Evolutionary conservation across 2,888 invertebrate genomes (phyloP), one percentile per base, ranked within the genome.

Genomic region (Dermolepida albohirtum): DNA sequence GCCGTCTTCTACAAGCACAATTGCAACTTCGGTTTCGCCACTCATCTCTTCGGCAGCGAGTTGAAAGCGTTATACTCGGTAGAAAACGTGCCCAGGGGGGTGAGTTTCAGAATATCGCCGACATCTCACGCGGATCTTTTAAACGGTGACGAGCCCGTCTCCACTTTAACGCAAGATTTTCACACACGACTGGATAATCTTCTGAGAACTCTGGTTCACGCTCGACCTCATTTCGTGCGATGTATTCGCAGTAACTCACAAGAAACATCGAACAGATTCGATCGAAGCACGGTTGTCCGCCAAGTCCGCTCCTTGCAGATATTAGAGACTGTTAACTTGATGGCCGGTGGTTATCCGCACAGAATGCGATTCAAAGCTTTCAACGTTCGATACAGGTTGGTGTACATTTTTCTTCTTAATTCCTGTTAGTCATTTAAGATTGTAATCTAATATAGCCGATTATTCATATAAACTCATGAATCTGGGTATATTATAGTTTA

Each of bases 21-120:
- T 66, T 97, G 97, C 84, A 96, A 94, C 81, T 97, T 97, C 83
- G 97, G 97, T n/a, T 97, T 97, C 83, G 97, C 95, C 0, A 95
- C 96, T 14, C 96, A 97, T 81, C 86, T 97, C n/a, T 97, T 97
- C 81, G 95, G 96, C 0, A 91, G 93, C 64, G 97, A 97, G 82
- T 85, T 97, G 70, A 96, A 96, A 85, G 90, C 92, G 1, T 84
- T 94, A 11, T 92, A 90, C 77, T 89, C 90, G 2, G 86, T 90
- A 72, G 91, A 92, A 75, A 91, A 89, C 55, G 92, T 90, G 63
- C 94, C 92, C 11, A 85, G 89, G 71, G 93, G 93, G 67, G 89
- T 93, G 71, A 90, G 93, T 80, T 95, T 95, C 84, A 88, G 96
- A 77, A 95, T 96, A 78, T 94, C 95, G 6, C 96, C 95, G 49